Conservation (phyloP, 53 echinoderm and acorn worm genomes). For the Holothuria leucospilota region DNA sequence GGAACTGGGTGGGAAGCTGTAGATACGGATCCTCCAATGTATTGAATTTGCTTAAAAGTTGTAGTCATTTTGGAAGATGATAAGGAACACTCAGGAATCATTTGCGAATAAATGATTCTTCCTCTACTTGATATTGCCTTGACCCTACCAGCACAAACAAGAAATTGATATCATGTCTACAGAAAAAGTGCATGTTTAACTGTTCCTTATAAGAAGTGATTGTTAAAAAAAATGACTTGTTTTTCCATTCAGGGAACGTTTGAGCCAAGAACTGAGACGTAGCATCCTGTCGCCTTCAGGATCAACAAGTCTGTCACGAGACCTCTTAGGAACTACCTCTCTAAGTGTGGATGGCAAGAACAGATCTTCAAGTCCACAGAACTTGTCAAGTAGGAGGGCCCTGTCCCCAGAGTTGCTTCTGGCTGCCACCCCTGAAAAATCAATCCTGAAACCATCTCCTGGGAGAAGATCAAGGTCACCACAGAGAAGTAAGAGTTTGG, state of each 20-base stretch:
- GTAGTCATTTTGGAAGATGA: too few species aligned
- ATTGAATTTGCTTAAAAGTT: too few species aligned
- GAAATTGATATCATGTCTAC: too few species aligned
- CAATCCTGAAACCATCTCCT: conserved; percentile 70
- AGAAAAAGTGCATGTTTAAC: too few species aligned
- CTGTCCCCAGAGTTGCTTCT: conserved; percentile 78
- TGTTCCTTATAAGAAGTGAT: too few species aligned
- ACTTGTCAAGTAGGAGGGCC: conserved; percentile 59
- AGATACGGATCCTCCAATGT: too few species aligned
- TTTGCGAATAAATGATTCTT: too few species aligned
- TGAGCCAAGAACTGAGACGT: conserved; percentile 88
- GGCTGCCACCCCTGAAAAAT: conserved; percentile 81
- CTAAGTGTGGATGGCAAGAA: background rate
- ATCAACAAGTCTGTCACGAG: conserved; percentile 45
- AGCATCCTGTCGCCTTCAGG: conserved; percentile 29
- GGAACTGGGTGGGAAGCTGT: too few species aligned
- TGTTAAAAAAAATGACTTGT: background rate
- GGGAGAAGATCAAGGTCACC: background rate
- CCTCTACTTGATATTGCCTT: too few species aligned
- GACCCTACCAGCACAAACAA: too few species aligned
- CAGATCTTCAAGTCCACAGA: conserved; percentile 21
- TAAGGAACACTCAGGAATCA: too few species aligned
- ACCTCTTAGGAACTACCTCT: conserved; percentile 22
- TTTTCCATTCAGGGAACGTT: conserved; percentile 75
- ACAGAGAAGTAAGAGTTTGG: conserved; percentile 9